Base-by-base conservation (phyloP, 2,888 invertebrate species). In the Willowsia nigromaculata region DNA sequence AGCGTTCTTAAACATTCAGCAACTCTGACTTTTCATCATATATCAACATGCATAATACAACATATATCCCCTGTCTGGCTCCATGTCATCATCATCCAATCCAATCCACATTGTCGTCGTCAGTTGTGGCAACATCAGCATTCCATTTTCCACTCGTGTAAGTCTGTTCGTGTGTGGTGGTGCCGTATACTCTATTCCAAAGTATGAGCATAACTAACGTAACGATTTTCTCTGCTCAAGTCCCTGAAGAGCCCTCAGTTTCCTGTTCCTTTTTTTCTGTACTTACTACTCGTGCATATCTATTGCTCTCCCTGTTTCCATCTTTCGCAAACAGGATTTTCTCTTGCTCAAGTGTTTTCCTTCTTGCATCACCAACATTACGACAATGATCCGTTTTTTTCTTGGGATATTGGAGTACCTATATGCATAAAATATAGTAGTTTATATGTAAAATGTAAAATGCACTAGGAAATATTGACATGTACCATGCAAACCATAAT, bases 261-360 rank as follows among this genome's bases (percentile, higher is more conserved):
- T 84, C 25, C 59, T 74, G 27, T 65, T 71, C 74, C 85, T 68
- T 53, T 43, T 27, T 82, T 62, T 2, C 62, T n/a, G n/a, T n/a
- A n/a, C n/a, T 37, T n/a, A 37, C 40, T 18, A 62, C 27, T 43
- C 2, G 11, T 76, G 22, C 33, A 50, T 53, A 25, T 6, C 56
- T 13, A 7, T 11, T 33, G 40, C 27, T 37, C 18, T 37, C 30
- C 40, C n/a, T 76, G 22, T 50, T 81, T 53, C 33, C 56, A 74
- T 84, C 84, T 53, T 74, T 76, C 47, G 76, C 76, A 85, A 85
- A 76, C 76, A 85, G 27, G 85, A 85, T 76, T 85, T 76, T 78
- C 78, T 74, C 74, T 47, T 27, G 37, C 78, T 85, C 78, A 78
- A 85, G 85, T 78, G 50, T 50, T 65, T 78, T 47, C 33, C 47